These are phyloP conservation scores for Poicephalus gulielmi DNA, from an alignment of 2,113 vertebrate genomes.

Conservation along the genomic window DNA sequence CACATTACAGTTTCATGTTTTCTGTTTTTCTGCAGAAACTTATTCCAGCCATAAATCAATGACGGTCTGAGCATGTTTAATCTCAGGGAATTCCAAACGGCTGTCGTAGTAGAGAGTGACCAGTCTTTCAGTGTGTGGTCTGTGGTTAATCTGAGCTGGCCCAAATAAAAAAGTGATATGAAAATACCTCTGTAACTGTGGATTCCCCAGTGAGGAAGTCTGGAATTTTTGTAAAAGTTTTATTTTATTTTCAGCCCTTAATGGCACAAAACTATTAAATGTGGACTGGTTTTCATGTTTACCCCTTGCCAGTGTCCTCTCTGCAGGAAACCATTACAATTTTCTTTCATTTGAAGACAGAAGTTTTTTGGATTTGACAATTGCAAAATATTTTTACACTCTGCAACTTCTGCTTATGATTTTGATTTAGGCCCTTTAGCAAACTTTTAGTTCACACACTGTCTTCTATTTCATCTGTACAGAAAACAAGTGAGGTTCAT, in stretches of 20 bases:
- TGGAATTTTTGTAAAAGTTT: slow-evolving; percentile 23
- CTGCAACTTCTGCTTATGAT: background rate
- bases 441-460: background rate
- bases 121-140: background rate
- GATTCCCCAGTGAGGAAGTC: slow-evolving; percentile 1
- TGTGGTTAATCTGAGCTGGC: background rate
- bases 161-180: background rate
- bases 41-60: background rate
- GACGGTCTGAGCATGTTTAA: background rate
- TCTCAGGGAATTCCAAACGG: background rate
- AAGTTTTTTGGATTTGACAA: background rate
- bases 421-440: background rate
- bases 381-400: background rate
- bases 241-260: background rate
- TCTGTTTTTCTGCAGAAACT: background rate
- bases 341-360: background rate
- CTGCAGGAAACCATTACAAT: background rate
- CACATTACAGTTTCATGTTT: background rate
- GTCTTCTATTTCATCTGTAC: background rate
- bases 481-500: background rate
- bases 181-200: background rate
- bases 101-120: background rate
- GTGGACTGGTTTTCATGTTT: background rate
- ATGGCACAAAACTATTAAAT: background rate
- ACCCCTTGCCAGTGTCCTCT: background rate